phyloP scores from a whole-genome alignment of 1,140 invertebrate species.

The Pachyrhynchus sulphureomaculatus region DNA sequence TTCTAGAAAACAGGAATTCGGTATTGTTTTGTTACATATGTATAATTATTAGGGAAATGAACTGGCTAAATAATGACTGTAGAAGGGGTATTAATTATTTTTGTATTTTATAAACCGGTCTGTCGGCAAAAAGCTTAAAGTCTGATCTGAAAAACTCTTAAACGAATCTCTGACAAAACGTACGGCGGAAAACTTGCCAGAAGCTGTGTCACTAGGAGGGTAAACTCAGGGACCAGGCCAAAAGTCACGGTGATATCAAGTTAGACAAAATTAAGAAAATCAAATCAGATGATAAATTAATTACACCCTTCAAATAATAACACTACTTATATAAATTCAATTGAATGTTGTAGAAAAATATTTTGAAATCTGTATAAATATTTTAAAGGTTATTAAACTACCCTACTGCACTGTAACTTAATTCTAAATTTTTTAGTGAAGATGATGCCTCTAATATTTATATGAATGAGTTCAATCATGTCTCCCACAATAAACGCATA shows the following conservation, averaged over 20 bases:
- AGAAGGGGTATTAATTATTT: background rate
- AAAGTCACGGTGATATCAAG: conserved; percentile 53
- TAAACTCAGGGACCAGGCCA: conserved; percentile 53
- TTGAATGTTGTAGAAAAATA: conserved; percentile 48
- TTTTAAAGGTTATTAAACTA: conserved; percentile 36
- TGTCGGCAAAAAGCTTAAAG: conserved; percentile 20
- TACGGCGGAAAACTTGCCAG: conserved; percentile 4
- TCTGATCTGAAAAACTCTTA: conserved; percentile 34
- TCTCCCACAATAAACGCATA: conserved; percentile 38
- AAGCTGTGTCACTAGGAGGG: conserved; percentile 43
- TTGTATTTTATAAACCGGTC: background rate
- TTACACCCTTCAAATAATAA: conserved; percentile 34
- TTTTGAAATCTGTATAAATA: conserved; percentile 43
- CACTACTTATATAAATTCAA: conserved; percentile 38
- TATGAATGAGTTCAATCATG: conserved; percentile 42
- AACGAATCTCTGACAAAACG: conserved; percentile 34
- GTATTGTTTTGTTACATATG: conserved; percentile 12
- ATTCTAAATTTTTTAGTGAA: conserved; percentile 42
- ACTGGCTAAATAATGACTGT: conserved; percentile 4
- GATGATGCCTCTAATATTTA: conserved; percentile 26
- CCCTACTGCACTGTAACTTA: conserved; percentile 41
- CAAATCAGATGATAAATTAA: conserved; percentile 43
- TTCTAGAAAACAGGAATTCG: conserved; percentile 2
- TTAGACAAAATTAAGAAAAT: conserved; percentile 47
- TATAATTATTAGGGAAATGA: conserved; percentile 7